phyloP scores from a whole-genome alignment of 2,797 vertebrate genomes.

The Antrozous pallidus region DNA sequence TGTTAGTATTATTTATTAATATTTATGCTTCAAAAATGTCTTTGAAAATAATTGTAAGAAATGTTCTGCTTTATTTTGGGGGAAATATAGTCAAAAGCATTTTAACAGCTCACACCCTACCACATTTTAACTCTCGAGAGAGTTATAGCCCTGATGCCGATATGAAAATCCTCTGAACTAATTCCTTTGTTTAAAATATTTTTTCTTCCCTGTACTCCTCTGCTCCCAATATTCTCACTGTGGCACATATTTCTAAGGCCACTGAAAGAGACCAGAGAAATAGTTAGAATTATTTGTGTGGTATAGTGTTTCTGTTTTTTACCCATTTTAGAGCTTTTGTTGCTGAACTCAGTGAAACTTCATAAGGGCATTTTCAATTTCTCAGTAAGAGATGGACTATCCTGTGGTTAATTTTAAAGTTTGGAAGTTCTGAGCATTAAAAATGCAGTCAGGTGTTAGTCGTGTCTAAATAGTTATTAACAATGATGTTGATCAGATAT shows the following conservation, averaged over 20 bases:
- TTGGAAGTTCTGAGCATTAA: background rate
- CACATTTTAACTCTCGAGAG: background rate
- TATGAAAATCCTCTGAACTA: background rate
- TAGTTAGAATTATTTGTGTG: background rate
- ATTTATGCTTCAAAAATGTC: slow-evolving; percentile 43
- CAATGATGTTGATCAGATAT: background rate
- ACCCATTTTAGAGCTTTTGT: slow-evolving; percentile 13
- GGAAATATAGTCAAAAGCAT: background rate
- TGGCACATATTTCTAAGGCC: background rate
- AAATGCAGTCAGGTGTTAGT: background rate
- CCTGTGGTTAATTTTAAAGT: background rate
- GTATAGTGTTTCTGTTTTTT: background rate
- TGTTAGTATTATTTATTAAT: slow-evolving; percentile 57
- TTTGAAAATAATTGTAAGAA: slow-evolving; percentile 56
- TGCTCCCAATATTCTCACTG: background rate
- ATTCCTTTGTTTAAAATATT: background rate
- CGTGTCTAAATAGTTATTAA: background rate
- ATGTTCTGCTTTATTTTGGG: slow-evolving; percentile 32
- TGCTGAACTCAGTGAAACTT: background rate
- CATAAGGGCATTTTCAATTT: background rate
- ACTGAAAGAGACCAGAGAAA: background rate
- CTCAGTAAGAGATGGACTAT: background rate
- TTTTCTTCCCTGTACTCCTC: background rate
- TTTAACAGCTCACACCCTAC: background rate
- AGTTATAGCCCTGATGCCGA: slow-evolving; percentile 15